Base-by-base conservation (phyloP, 2,888 invertebrate genomes). In the Phaedon cochleariae region DNA sequence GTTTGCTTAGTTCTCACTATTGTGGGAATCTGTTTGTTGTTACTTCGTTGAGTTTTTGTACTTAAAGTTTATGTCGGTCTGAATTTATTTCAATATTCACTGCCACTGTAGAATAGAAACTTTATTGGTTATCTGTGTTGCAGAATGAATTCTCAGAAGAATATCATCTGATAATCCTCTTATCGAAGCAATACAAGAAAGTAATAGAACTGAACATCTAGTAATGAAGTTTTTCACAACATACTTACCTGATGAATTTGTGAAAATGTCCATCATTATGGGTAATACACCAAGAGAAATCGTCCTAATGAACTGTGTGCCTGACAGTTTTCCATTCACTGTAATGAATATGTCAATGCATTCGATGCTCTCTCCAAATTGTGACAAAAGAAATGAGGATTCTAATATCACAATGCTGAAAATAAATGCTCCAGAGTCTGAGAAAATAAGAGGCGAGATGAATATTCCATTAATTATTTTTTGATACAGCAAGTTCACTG, bases 61-160 rank as follows among this genome's bases (percentile, higher is more conserved):
- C 69, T 70, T 70, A 69, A 62, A 60, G 67, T 69, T 65, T 65
- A 69, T 67, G 55, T 62, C 45, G 58, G 29, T 53, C 37, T 51
- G 45, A 18, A 37, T 70, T 55, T 64, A 63, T 75, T 71, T 72
- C 70, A 77, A 76, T 78, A 75, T 78, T 79, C 81, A 81, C 82
- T 82, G 82, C 81, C 82, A 82, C 74, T 74, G 76, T 80, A 74
- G 70, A 67, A 55, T 69, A 72, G 52, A 62, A 37, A 55, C 41
- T 54, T 68, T 67, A 54, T 62, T 20, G 58, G 63, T 62, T 67
- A 51, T 61, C 64, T 69, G 26, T 57, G 59, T 69, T 65, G 68
- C 69, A 62, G 51, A 60, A 62, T 52, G 61, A 48, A 64, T 29
- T 58, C 41, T 61, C 64, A 62, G 52, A 69, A 51, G 62, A 60